These are phyloP conservation scores for Phyllotreta cruciferae DNA, from an alignment of 2,888 invertebrate species.

Conservation along the genomic window DNA sequence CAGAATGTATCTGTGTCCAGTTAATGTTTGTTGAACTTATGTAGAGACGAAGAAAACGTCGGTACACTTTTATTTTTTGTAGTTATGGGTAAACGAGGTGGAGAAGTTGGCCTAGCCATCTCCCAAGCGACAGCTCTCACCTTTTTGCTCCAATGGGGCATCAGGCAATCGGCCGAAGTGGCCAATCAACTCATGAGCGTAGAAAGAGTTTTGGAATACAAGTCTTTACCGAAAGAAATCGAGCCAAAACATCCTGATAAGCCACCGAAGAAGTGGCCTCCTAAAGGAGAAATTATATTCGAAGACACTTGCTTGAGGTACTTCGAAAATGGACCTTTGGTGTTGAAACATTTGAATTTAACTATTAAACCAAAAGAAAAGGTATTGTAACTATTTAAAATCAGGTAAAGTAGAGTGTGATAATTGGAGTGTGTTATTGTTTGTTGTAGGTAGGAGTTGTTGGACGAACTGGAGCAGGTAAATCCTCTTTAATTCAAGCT, in stretches of 20 bases:
- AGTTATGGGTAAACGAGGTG: constrained; percentile 57
- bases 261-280: constrained; percentile 68
- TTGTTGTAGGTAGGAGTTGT: constrained; percentile 76
- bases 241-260: constrained; percentile 62
- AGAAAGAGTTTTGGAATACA: constrained; percentile 85
- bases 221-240: constrained; percentile 62
- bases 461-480: constrained; percentile 85
- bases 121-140: constrained; percentile 55
- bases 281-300: constrained; percentile 72
- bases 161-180: constrained; percentile 62
- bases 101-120: constrained; percentile 61
- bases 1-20: no score
- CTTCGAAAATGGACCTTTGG: constrained; percentile 70
- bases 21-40: no score
- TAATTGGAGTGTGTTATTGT: neutral
- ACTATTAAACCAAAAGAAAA: constrained; percentile 73
- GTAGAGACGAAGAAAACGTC: no score
- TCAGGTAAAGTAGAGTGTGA: neutral
- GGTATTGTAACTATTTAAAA: constrained; percentile 55
- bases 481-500: constrained; percentile 79
- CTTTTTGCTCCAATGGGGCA: constrained; percentile 84
- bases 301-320: constrained; percentile 75
- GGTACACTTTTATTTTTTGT: constrained; percentile 3
- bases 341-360: constrained; percentile 76
- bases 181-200: constrained; percentile 87